Evolutionary conservation across 2,888 invertebrate genomes (phyloP).

Genomic region (Tubiluchus corallicola): DNA sequence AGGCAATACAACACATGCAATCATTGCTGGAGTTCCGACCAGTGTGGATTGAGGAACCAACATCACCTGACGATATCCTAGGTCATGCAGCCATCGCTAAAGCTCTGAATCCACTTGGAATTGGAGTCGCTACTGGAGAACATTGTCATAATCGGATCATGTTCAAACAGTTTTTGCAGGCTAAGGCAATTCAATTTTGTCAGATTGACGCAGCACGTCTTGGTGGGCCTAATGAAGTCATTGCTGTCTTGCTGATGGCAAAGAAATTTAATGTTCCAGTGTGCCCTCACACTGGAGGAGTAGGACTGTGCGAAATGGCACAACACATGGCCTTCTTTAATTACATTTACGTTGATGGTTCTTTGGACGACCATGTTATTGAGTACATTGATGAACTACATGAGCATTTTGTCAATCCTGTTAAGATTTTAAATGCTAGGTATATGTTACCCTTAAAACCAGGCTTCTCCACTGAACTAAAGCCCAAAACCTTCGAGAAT

Average conservation of each 20-base stretch:
- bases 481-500: conserved; percentile 43
- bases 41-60: conserved; percentile 82
- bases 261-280: conserved; percentile 74
- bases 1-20: conserved; percentile 71
- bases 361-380: conserved; percentile 48
- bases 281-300: conserved; percentile 85
- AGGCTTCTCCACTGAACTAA: conserved; percentile 65
- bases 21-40: conserved; percentile 49
- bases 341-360: conserved; percentile 49
- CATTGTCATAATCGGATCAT: conserved; percentile 77
- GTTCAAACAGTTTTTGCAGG: conserved; percentile 69
- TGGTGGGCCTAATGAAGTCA: conserved; percentile 69
- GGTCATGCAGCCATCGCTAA: conserved; percentile 61
- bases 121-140: conserved; percentile 77
- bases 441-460: conserved; percentile 55
- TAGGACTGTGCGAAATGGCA: conserved; percentile 80
- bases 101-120: conserved; percentile 44
- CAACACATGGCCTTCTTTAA: conserved; percentile 82
- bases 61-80: conserved; percentile 72
- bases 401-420: conserved; percentile 62
- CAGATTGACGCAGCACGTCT: conserved; percentile 76
- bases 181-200: conserved; percentile 60
- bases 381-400: conserved; percentile 80
- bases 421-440: conserved; percentile 42
- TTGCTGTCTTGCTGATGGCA: conserved; percentile 77